Base-by-base conservation (phyloP, 2,797 vertebrate genomes). In the Tympanoctomys barrerae region DNA sequence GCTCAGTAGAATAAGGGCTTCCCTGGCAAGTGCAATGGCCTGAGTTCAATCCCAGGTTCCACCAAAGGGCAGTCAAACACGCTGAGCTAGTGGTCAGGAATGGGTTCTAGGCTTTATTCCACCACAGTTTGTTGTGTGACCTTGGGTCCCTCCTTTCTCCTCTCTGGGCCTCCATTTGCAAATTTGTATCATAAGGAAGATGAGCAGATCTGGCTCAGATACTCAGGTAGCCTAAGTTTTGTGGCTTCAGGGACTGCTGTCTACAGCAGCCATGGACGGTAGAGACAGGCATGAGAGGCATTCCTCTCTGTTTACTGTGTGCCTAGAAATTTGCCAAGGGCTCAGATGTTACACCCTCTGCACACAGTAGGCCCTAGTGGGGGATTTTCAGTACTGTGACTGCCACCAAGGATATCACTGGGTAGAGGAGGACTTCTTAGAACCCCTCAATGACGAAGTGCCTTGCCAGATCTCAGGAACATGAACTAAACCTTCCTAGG, bases 161-260 rank as follows among this genome's bases (percentile, higher is more conserved):
- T 94, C 77, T 81, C 42, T 91, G 78, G 70, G 39, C 33, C 49
- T 33, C 61, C 39, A 62, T 83, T 66, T 61, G 57, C 78, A 88
- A 68, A 62, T 61, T 54, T 31, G 66, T 9, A 33, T 13, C 66
- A 19, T 9, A 46, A 78, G 26, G 49, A 21, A 36, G 36, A 5
- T 39, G 19, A 46, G 85, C 49, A 52, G 57, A 8, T 16, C 70
- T 46, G 16, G n/a, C 39, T 42, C 54, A 26, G 66, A 54, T 4
- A 16, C 33, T 14, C n/a, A 26, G 14, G 19, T 9, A 8, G 64
- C 61, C 31, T 59, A 28, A 28, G 7, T 39, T 39, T 39, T 61
- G 36, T 2, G 70, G 52, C 52, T 70, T 61, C 31, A 5, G 39
- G 10, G 33, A 1, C 31, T 16, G 59, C n/a, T 57, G 2, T 87